Evolutionary conservation across 1,140 invertebrate genomes (phyloP).

Genomic region (Ridgeia piscesae): DNA sequence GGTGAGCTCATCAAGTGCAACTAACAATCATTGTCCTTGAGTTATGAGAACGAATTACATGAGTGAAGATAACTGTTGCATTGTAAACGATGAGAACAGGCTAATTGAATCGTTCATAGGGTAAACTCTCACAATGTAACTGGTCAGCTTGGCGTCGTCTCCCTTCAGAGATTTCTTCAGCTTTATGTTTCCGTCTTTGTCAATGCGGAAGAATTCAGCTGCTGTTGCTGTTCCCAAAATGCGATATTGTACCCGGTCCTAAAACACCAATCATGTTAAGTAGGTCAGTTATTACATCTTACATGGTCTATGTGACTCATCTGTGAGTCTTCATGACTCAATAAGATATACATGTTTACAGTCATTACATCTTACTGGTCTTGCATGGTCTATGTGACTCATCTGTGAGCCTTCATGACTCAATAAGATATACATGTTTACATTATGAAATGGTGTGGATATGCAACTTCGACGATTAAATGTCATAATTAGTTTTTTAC

Average conservation of each 20-base stretch:
- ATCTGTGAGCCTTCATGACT: neutral
- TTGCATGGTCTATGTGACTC: neutral
- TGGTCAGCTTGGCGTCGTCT: constrained; percentile 10
- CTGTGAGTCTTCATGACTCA: neutral
- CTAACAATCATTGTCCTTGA: neutral
- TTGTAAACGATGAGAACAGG: neutral
- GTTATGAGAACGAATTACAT: no score
- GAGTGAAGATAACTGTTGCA: no score
- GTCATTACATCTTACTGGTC: neutral
- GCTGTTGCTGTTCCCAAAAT: constrained; percentile 11
- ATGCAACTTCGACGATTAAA: no score
- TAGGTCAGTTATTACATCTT: neutral
- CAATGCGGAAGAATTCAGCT: constrained; percentile 21
- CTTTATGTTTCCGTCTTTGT: constrained; percentile 19
- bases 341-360: no score
- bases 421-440: no score
- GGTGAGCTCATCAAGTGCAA: no score
- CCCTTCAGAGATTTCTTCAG: constrained; percentile 20
- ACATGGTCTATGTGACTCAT: neutral
- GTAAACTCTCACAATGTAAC: constrained; percentile 22
- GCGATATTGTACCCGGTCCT: constrained; percentile 18
- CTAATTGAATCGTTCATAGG: neutral
- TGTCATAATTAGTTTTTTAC: no score
- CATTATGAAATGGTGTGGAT: neutral
- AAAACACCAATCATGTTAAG: constrained; percentile 5